Base-by-base conservation (phyloP, 2,113 vertebrate genomes). In the Saimiri boliviensis region DNA sequence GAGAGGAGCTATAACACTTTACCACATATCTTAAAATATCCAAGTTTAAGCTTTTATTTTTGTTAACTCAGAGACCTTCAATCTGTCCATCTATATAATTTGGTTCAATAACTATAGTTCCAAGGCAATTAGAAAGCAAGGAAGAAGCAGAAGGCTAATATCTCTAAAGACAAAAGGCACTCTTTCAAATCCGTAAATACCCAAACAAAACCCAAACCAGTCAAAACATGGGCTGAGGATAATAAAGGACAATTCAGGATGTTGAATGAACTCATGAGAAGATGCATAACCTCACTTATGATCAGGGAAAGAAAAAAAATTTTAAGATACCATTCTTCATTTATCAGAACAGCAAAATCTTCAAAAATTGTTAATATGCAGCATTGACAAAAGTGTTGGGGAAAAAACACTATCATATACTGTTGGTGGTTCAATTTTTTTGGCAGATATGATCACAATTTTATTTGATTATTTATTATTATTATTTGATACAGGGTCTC, bases 1-100 rank as follows among this genome's bases (percentile, higher is more conserved):
- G 30, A 27, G 27, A 63, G 60, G 27, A 63, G 60, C 27, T 63
- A 13, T 63, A 63, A 88, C 20, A 83, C 42, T 73, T 91, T 94
- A 86, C 4, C 27, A 42, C 42, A 88, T 32, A n/a, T 25, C 17
- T 95, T 79, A 90, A 92, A 76, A 92, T 40, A 92, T 23, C n/a
- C n/a, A 87, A 54, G 80, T 92, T 95, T 88, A 91, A 93, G 35
- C 19, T 94, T 83, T 80, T 63, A 90, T 83, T 70, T 92, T 87
- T 94, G 25, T 79, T 96, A 74, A 91, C 47, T 93, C 63, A 94
- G 47, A 86, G n/a, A 88, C 27, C 9, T 81, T 87, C 23, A 60
- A 84, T 70, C 80, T 94, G 56, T 77, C 74, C 63, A 49, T 94
- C 47, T 86, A 87, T 45, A 80, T 56, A 90, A 97, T 80, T 81